Evolutionary conservation across 2,888 invertebrate species (phyloP), one percentile per base, ranked within the genome.

Genomic region (Catocala nupta): DNA sequence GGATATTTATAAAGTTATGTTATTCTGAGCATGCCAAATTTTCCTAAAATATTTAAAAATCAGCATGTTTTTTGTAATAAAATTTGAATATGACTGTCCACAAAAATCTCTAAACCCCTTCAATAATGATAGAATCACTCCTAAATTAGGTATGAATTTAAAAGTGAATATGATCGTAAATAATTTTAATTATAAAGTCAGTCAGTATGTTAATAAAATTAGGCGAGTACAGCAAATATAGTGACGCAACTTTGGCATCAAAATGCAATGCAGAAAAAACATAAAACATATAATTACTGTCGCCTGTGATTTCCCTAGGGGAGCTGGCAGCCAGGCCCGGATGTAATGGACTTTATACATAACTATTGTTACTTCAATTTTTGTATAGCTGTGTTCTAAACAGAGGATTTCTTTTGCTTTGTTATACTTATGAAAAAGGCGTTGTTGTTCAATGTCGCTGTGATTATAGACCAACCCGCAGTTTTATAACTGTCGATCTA

Each of bases 241-340:
- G 58, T 63, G 59, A 62, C 65, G 60, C 51, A 25, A 45, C 39
- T 44, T 43, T 71, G 69, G 64, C 73, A 76, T 75, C 76, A 78
- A 74, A 75, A 78, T 64, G 68, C 70, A 65, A 65, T 71, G 71
- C 66, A 69, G 71, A 75, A 82, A 81, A 81, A 83, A 85, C 60
- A 85, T 83, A 82, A 86, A 88, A 83, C 81, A 83, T 77, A 84
- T 89, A 91, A 91, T 90, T 89, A 91, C 85, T 86, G 81, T 76
- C 81, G 80, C 77, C 78, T 72, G 76, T 91, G 90, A 92, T 92
- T 92, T 92, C 92, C 92, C 92, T 34, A 11, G 78, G 86, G 61
- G 66, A 63, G 65, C 76, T 63, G 63, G 71, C 77, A 61, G 63
- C 67, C 73, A 65, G 63, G 55, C 62, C 65, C 61, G 65, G 68